These are phyloP conservation scores for Zeus faber DNA, from an alignment of 2,113 vertebrate species.

Conservation along the genomic window DNA sequence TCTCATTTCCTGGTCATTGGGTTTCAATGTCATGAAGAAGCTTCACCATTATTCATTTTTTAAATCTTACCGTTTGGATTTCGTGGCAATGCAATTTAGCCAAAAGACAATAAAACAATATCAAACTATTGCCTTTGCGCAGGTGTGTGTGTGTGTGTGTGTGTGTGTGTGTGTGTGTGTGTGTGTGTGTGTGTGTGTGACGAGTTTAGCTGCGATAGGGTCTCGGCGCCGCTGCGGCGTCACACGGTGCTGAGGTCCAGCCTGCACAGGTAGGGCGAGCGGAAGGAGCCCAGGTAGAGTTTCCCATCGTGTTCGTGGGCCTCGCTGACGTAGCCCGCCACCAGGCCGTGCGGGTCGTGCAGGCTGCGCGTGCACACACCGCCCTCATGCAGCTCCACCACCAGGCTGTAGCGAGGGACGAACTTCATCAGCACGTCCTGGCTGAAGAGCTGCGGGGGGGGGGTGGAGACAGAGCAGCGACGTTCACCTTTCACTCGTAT, in stretches of 20 bases:
- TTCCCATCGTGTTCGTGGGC: constrained; percentile 84
- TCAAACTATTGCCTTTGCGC: neutral
- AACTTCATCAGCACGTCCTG: constrained; percentile 85
- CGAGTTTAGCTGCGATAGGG: too few species aligned
- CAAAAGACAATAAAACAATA: too few species aligned
- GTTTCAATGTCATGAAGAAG: too few species aligned
- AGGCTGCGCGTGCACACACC: constrained; percentile 88
- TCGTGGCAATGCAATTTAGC: too few species aligned
- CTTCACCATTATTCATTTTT: too few species aligned
- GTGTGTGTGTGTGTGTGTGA: too few species aligned
- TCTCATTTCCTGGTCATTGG: too few species aligned
- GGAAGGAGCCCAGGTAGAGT: constrained; percentile 93
- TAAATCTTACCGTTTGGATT: too few species aligned
- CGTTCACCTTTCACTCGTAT: too few species aligned
- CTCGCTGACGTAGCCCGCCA: constrained; percentile 82
- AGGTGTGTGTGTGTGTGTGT: too few species aligned
- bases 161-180: neutral
- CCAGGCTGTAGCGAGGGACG: constrained; percentile 87
- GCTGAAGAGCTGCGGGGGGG: constrained; percentile 81
- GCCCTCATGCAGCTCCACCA: constrained; percentile 87
- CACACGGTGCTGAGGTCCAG: constrained; percentile 80
- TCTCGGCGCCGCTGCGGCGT: too few species aligned
- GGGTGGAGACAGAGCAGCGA: too few species aligned
- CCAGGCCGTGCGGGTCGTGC: constrained; percentile 87
- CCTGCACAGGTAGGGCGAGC: constrained; percentile 83